Conservation (phyloP, 1,140 invertebrate species). For the Hylaeus volcanicus region DNA sequence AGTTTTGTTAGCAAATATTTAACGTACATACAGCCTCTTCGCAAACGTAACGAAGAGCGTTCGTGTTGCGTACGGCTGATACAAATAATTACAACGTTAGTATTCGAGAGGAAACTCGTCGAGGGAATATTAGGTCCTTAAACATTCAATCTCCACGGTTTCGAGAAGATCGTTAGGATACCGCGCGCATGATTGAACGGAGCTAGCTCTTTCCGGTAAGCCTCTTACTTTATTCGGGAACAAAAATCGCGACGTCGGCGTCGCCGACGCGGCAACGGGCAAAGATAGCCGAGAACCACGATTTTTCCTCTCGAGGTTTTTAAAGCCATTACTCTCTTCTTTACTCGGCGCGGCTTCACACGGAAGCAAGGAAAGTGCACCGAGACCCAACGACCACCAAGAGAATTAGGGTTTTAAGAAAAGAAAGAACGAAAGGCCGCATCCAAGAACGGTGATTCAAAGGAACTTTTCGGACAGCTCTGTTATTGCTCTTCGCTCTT, state of each 20-base stretch:
- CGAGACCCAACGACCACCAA: slow-evolving; percentile 1
- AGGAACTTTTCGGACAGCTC: neutral
- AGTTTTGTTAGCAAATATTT: too few relatives aligned
- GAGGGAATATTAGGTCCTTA: slow-evolving; percentile 2
- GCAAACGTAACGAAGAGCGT: too few relatives aligned
- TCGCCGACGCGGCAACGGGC: neutral
- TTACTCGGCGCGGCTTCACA: slow-evolving; percentile 2
- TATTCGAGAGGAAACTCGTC: neutral
- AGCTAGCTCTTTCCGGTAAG: slow-evolving; percentile 5
- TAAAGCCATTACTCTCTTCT: slow-evolving; percentile 47
- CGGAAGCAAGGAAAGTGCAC: slow-evolving; percentile 38
- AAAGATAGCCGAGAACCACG: slow-evolving; percentile 1
- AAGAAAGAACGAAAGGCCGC: neutral
- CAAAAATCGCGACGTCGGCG: slow-evolving; percentile 36
- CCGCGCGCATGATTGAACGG: slow-evolving; percentile 20
- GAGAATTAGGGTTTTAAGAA: slow-evolving; percentile 17
- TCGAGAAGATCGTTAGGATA: slow-evolving; percentile 18
- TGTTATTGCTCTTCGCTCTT: neutral
- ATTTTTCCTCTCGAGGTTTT: slow-evolving; percentile 46
- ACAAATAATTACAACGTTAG: neutral
- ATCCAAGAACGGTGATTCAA: neutral
- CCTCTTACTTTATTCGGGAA: slow-evolving; percentile 32
- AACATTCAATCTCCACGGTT: slow-evolving; percentile 19
- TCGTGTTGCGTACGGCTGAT: neutral
- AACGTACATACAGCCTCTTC: too few relatives aligned